phyloP scores from a whole-genome alignment of 2,113 vertebrate genomes.

The Perognathus longimembris region DNA sequence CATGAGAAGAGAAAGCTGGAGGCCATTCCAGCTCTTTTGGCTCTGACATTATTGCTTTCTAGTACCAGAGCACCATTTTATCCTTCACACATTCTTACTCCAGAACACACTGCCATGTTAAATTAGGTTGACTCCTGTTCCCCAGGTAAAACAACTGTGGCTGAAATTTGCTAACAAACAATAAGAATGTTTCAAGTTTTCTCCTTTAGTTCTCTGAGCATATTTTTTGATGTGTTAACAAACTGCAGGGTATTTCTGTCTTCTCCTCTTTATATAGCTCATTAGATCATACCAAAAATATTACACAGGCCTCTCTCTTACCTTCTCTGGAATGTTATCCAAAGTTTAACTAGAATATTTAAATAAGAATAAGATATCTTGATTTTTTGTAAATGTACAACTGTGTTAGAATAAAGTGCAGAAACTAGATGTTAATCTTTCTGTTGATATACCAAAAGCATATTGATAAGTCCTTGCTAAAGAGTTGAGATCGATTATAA shows the following conservation, averaged over 20 bases:
- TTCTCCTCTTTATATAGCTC: constrained; percentile 48
- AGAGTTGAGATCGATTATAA: constrained; percentile 71
- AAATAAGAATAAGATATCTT: constrained; percentile 62
- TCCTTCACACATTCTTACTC: constrained; percentile 45
- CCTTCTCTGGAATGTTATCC: constrained; percentile 59
- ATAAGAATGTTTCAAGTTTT: constrained; percentile 45
- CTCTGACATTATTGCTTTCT: constrained; percentile 46
- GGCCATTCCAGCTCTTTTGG: neutral
- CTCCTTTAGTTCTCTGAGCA: constrained; percentile 31
- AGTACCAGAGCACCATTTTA: constrained; percentile 42
- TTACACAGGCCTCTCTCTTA: constrained; percentile 38
- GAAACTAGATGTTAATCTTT: constrained; percentile 65
- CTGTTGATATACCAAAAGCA: constrained; percentile 53
- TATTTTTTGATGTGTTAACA: constrained; percentile 57
- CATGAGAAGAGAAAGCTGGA: neutral
- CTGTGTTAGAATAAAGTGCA: constrained; percentile 59
- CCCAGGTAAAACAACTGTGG: constrained; percentile 53
- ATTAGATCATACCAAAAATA: constrained; percentile 51
- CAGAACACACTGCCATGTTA: constrained; percentile 60
- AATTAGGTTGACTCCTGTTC: constrained; percentile 60
- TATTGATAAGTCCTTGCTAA: constrained; percentile 69
- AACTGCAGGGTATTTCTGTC: constrained; percentile 18
- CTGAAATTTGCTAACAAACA: constrained; percentile 64
- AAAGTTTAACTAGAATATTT: constrained; percentile 66
- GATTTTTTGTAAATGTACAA: neutral